Evolutionary conservation across 1,140 invertebrate species (phyloP).

Genomic region (Ceratosolen fusciceps): DNA sequence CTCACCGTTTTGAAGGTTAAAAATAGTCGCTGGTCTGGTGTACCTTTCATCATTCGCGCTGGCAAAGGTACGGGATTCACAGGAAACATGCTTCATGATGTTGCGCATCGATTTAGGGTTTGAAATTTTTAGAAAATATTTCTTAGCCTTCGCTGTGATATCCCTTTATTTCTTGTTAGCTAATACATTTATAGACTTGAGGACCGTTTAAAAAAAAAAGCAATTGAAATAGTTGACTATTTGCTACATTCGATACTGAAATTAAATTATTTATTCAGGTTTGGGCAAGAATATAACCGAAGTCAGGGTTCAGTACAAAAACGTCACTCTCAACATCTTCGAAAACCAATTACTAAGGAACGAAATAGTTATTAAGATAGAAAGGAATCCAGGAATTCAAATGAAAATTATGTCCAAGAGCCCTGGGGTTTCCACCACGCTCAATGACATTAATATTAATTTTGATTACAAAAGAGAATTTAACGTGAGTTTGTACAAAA

Average conservation of each 20-base stretch:
- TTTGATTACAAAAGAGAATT: slow-evolving; percentile 94
- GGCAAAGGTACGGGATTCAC: slow-evolving; percentile 83
- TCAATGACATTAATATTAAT: slow-evolving; percentile 98
- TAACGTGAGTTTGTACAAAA: slow-evolving; percentile 72
- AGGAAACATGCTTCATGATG: too few relatives aligned
- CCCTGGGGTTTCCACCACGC: slow-evolving; percentile 95
- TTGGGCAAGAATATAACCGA: slow-evolving; percentile 98
- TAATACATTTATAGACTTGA: too few relatives aligned
- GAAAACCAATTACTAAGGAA: slow-evolving; percentile 91
- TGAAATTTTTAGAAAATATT: too few relatives aligned
- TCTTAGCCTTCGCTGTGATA: too few relatives aligned
- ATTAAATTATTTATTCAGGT: slow-evolving; percentile 73
- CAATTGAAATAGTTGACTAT: too few relatives aligned
- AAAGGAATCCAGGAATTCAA: slow-evolving; percentile 98
- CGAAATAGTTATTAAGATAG: slow-evolving; percentile 97
- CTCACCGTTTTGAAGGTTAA: slow-evolving; percentile 91
- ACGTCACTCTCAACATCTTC: slow-evolving; percentile 97
- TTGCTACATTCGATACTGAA: not conserved
- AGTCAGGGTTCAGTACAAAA: slow-evolving; percentile 96
- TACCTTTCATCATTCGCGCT: slow-evolving; percentile 97
- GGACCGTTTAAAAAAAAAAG: too few relatives aligned
- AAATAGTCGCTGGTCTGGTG: slow-evolving; percentile 98
- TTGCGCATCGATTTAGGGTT: too few relatives aligned
- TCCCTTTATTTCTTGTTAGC: too few relatives aligned
- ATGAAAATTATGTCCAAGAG: slow-evolving; percentile 98